These are phyloP conservation scores for Megalopta genalis DNA, from an alignment of 1,140 invertebrate species.

Conservation along the genomic window DNA sequence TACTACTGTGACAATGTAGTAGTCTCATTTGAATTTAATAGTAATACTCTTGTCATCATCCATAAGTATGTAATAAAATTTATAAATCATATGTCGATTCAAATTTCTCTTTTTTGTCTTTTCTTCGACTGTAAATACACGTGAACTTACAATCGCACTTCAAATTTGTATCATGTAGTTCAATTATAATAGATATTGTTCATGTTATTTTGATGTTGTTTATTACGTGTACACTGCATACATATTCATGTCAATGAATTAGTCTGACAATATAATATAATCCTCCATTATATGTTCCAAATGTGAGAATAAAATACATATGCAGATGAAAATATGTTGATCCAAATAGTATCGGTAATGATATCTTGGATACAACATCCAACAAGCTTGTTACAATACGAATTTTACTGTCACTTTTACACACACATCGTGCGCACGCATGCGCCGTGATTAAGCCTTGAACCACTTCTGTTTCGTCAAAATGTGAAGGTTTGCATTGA, in stretches of 20 bases:
- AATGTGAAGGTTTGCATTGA: constrained; percentile 62
- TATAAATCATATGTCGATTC: neutral
- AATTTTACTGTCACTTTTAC: neutral
- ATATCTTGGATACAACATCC: constrained; percentile 11
- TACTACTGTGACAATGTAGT: neutral
- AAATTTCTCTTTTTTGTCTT: neutral
- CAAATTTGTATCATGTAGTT: neutral
- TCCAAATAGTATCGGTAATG: neutral
- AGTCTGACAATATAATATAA: neutral
- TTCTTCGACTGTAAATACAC: neutral
- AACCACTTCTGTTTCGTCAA: constrained; percentile 63
- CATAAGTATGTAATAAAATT: neutral
- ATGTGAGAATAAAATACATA: too few relatives aligned
- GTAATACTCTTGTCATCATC: neutral
- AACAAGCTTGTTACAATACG: neutral
- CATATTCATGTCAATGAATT: neutral
- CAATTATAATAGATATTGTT: neutral
- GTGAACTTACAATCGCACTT: neutral
- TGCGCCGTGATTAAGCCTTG: constrained; percentile 65
- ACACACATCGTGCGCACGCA: neutral
- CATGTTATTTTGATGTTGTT: neutral
- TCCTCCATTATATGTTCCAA: neutral
- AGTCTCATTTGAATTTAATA: neutral
- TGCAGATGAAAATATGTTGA: neutral
- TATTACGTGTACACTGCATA: neutral